These are phyloP conservation scores for Scaptomyza graminum DNA, from an alignment of 1,140 invertebrate species.

Conservation along the genomic window DNA sequence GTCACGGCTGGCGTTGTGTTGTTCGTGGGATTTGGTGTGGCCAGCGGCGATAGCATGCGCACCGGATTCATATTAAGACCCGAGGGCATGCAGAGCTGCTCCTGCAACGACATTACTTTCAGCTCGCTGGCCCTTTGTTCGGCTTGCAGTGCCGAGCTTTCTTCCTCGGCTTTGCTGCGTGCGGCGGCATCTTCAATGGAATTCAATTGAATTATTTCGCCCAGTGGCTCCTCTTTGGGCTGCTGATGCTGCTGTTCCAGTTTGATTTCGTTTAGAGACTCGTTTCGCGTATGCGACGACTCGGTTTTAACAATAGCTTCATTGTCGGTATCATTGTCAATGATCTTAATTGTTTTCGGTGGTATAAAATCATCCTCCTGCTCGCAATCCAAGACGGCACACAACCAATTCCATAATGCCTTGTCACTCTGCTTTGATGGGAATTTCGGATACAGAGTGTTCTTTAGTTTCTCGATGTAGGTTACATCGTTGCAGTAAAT, in stretches of 20 bases:
- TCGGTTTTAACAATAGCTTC: constrained; percentile 61
- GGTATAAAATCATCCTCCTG: constrained; percentile 82
- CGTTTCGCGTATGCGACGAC: constrained; percentile 21
- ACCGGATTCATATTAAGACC: constrained; percentile 83
- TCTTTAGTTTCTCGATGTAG: constrained; percentile 92
- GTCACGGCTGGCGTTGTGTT: constrained; percentile 47
- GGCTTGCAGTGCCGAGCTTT: constrained; percentile 46
- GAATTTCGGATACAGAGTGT: constrained; percentile 87
- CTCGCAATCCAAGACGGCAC: constrained; percentile 75
- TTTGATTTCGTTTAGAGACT: constrained; percentile 47
- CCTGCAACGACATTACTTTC: constrained; percentile 80
- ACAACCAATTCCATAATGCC: constrained; percentile 86
- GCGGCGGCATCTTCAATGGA: constrained; percentile 56
- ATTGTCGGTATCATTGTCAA: constrained; percentile 62
- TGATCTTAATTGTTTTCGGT: constrained; percentile 78
- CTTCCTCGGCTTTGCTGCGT: constrained; percentile 65
- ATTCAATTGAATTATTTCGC: constrained; percentile 29
- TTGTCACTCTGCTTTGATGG: constrained; percentile 88
- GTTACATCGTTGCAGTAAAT: constrained; percentile 89
- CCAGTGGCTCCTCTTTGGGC: constrained; percentile 55
- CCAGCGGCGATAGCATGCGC: constrained; percentile 75
- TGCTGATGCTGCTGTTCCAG: constrained; percentile 39
- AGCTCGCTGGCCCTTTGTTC: constrained; percentile 76
- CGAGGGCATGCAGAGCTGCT: constrained; percentile 82
- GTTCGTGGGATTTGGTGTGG: constrained; percentile 73